A percentile compares a stretch with the other conserved stretches of the same genome.
Conservation (phyloP, 2,113 vertebrate genomes). For the Halichoerus grypus region DNA sequence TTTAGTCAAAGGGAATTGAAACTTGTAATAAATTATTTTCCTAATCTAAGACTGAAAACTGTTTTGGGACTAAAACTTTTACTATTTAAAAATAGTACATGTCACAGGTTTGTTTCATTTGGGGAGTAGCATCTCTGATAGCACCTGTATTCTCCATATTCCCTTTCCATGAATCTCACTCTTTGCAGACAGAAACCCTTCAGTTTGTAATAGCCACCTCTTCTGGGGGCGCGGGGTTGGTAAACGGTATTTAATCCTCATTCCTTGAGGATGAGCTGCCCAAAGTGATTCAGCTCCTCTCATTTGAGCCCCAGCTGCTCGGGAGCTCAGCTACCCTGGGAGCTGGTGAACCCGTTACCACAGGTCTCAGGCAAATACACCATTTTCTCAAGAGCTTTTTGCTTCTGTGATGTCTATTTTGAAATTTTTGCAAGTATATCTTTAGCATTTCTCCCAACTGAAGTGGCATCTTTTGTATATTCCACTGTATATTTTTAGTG, state of each 20-base stretch:
- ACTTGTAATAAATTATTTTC: conserved; percentile 24
- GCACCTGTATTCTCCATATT: not conserved
- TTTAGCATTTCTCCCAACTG: not conserved
- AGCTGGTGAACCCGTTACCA: not conserved
- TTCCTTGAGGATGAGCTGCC: conserved; percentile 1
- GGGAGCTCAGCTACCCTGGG: not conserved
- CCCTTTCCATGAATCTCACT: not conserved
- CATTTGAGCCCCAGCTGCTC: not conserved
- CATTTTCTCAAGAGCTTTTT: not conserved
- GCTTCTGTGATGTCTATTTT: conserved; percentile 21
- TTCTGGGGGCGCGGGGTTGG: not conserved
- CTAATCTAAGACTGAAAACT: conserved; percentile 30
- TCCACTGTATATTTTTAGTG: conserved; percentile 5
- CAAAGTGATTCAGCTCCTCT: not conserved
- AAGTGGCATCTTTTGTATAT: not conserved
- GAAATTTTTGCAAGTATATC: conserved; percentile 46
- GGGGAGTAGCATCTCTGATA: not conserved
- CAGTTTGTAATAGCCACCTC: not conserved
- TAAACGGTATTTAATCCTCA: conserved; percentile 15
- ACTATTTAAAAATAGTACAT: not conserved
- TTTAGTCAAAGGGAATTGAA: conserved; percentile 52
- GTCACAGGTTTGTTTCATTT: not conserved
- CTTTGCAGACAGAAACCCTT: not conserved
- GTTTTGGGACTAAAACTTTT: not conserved
- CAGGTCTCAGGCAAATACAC: not conserved